Evolutionary conservation across 2,888 invertebrate species (phyloP), one percentile per base, ranked within the genome.

Genomic region (Orthonevra nobilis): DNA sequence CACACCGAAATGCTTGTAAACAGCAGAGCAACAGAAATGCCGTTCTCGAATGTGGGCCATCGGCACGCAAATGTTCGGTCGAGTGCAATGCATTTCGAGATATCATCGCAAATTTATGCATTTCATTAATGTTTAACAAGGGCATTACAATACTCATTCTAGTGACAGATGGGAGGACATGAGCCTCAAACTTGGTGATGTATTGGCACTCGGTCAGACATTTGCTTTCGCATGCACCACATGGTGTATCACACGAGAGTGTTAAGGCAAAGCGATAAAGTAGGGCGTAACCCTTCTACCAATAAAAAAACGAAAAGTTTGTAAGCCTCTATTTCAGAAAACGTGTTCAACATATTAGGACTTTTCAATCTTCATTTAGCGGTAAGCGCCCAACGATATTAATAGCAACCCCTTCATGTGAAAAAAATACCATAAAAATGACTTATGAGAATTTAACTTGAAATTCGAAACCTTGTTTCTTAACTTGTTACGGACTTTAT

Each of bases 51-150:
- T 64, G 56, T 52, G 36, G n/a, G n/a, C n/a, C n/a, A n/a, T n/a
- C n/a, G n/a, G 52, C 63, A 72, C 44, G 58, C 72, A 77, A 75
- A 73, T 73, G 36, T 30, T 56, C 28, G 60, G 30, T 30, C 46
- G 52, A 72, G 60, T 56, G 66, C 54, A 54, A 68, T 79, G 79
- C 73, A 79, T 73, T 79, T 66, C 61, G 40, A 73, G 79, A 79
- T 79, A 79, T 68, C 79, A 79, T 73, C 73, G 73, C 54, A 72
- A 79, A 79, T 79, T 79, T 79, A 79, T 79, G 79, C 79, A 79
- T 79, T 79, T 79, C 79, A 79, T 79, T 79, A 79, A 79, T 79
- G 79, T 79, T 79, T 73, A 79, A 79, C 79, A 79, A 68, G 73
- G 56, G 42, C 73, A 79, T 79, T 79, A 79, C 79, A 68, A 66